Base-by-base conservation (phyloP, 37 sponge, comb jelly and placozoan species). In the Cladorhizidae sp. region DNA sequence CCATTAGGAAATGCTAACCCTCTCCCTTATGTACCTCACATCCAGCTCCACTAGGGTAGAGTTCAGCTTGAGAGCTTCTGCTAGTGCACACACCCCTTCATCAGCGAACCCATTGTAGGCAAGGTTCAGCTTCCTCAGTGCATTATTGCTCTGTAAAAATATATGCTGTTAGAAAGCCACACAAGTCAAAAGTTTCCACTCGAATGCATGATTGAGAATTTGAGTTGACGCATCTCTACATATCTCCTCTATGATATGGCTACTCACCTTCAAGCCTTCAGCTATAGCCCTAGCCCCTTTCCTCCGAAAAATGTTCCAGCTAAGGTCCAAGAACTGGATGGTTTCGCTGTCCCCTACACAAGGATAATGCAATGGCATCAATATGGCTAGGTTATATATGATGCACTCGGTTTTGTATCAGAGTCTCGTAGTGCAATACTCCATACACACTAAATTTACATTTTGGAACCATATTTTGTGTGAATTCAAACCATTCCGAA, bases 221-320 rank as follows among this genome's bases (percentile, higher is more conserved):
- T n/a, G n/a, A n/a, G n/a, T n/a, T n/a, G n/a, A n/a, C n/a, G n/a
- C n/a, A n/a, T n/a, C n/a, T n/a, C n/a, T n/a, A 67, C 1, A 58
- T 18, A 58, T 11, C 20, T 6, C n/a, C 14, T 23, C 28, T 29
- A n/a, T 33, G 11, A 28, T 49, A 49, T 23, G 9, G 2, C 12
- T 38, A 67, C 72, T 43, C 29, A 88, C 93, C 83, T 93, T 91
- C 51, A 98, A 64, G 39, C 97, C 94, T 65, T 70, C 65, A 25
- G 98, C 99, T 38, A 98, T 50, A n/a, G 96, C 94, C 29, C 81
- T 74, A 26, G 96, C 96, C 70, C 99, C 99, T 70, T 91, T 93
- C 49, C 96, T 79, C 36, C 96, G 38, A 12, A 98, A 64, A 61
- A 89, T 76, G 86, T 98, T 98, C 99, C 99, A 98, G 39, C 97